Evolutionary conservation across 2,888 invertebrate genomes (phyloP).

Genomic region (Charanyca ferruginea): DNA sequence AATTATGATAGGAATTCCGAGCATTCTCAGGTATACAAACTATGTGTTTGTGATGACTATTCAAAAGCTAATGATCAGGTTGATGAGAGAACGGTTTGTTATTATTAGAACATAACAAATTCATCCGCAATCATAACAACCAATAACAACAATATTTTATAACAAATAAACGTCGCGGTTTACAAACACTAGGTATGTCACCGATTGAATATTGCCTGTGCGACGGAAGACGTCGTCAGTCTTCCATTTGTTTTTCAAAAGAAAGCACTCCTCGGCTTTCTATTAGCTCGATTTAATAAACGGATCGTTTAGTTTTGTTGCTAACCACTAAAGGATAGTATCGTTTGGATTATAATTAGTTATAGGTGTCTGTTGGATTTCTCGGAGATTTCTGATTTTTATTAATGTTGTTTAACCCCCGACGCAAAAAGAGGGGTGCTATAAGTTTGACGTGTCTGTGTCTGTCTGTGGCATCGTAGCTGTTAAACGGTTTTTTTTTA

Average conservation of each 20-base stretch:
- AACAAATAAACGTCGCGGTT: constrained; percentile 77
- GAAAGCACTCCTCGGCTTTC: constrained; percentile 66
- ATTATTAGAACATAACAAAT: constrained; percentile 58
- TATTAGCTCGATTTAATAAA: constrained; percentile 9
- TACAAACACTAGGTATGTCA: constrained; percentile 79
- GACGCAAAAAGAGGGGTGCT: too few relatives aligned
- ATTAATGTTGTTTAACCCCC: too few relatives aligned
- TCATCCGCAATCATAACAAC: constrained; percentile 73
- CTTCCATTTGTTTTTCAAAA: constrained; percentile 67
- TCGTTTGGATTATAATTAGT: constrained; percentile 20
- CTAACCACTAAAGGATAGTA: neutral
- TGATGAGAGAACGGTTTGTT: constrained; percentile 47
- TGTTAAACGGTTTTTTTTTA: too few relatives aligned
- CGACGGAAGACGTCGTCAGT: constrained; percentile 73
- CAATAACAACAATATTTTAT: constrained; percentile 77
- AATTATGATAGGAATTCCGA: constrained; percentile 34
- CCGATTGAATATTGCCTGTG: constrained; percentile 63
- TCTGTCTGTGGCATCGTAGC: too few relatives aligned
- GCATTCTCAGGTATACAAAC: constrained; percentile 37
- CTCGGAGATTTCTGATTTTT: neutral
- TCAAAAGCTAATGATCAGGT: constrained; percentile 40
- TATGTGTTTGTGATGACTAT: constrained; percentile 31
- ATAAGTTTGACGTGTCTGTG: too few relatives aligned
- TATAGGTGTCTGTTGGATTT: neutral
- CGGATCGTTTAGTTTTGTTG: constrained; percentile 3